These are phyloP conservation scores for Microctenopoma steveboyesi DNA, from an alignment of 2,797 vertebrate genomes.

Conservation along the genomic window DNA sequence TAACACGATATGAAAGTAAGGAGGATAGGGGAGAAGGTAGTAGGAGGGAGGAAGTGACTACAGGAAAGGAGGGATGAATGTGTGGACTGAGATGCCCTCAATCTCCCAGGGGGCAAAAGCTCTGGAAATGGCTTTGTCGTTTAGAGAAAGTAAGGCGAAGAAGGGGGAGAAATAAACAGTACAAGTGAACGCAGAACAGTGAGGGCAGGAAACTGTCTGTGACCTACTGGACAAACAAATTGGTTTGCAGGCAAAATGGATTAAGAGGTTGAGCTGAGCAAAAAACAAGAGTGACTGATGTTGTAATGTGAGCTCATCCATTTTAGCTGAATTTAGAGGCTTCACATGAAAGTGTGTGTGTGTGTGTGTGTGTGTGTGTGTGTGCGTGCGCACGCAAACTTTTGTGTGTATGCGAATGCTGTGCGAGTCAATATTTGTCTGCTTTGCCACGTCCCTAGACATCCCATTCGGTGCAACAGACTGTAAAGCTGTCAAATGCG, in stretches of 20 bases:
- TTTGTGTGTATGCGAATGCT: constrained; percentile 30
- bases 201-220: constrained; percentile 68
- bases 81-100: constrained; percentile 73
- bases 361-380: constrained; percentile 59
- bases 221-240: constrained; percentile 83
- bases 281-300: constrained; percentile 74
- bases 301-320: constrained; percentile 76
- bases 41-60: constrained; percentile 22
- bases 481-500: constrained; percentile 84
- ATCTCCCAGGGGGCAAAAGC: constrained; percentile 70
- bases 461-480: constrained; percentile 79
- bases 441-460: constrained; percentile 81
- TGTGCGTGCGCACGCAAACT: constrained; percentile 8
- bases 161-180: constrained; percentile 58
- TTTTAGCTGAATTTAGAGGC: constrained; percentile 76
- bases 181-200: constrained; percentile 49
- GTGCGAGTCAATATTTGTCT: constrained; percentile 85
- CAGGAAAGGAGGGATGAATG: constrained; percentile 36
- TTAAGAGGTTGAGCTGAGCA: constrained; percentile 76
- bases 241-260: constrained; percentile 79
- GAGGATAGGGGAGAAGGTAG: constrained; percentile 18
- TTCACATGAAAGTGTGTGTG: constrained; percentile 56
- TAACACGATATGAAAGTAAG: constrained; percentile 33
- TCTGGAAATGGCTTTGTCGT: constrained; percentile 73
- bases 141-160: constrained; percentile 63